A percentile compares a stretch with the other conserved stretches of the same genome.
These are phyloP conservation scores for Laothoe populi DNA, from an alignment of 2,888 invertebrate genomes.

Conservation along the genomic window DNA sequence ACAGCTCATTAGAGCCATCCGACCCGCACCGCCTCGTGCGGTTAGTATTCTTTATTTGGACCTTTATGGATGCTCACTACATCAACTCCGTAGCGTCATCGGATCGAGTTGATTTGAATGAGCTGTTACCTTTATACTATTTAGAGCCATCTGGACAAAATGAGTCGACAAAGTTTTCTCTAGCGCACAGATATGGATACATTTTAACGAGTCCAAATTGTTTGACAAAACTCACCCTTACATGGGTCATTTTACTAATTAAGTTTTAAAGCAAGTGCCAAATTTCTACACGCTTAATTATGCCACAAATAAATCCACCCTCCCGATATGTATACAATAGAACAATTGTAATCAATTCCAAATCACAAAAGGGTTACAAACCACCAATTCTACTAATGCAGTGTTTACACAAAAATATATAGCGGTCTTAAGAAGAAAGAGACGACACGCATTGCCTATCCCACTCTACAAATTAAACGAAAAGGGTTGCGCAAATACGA, in stretches of 20 bases:
- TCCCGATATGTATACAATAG: constrained; percentile 4
- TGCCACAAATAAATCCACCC: constrained; percentile 8
- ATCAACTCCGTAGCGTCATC: no score
- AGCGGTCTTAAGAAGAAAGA: constrained; percentile 12
- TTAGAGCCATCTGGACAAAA: no score
- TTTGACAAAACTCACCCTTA: no score
- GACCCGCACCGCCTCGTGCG: no score
- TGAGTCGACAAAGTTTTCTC: no score
- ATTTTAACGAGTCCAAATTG: no score
- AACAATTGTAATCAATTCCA: constrained; percentile 12
- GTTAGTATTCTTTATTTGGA: no score
- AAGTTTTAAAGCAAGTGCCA: not conserved
- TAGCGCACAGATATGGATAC: no score
- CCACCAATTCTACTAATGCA: constrained; percentile 19
- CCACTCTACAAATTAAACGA: constrained; percentile 20
- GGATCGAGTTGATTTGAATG: no score
- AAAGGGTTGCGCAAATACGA: constrained; percentile 21
- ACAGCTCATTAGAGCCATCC: no score
- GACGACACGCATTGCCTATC: not conserved
- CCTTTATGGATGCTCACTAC: no score
- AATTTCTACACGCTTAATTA: not conserved
- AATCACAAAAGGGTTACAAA: constrained; percentile 21
- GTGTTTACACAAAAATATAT: constrained; percentile 11
- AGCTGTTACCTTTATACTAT: no score
- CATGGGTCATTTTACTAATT: not conserved